Base-by-base conservation (phyloP, 2,797 vertebrate genomes). In the Erethizon dorsatum region DNA sequence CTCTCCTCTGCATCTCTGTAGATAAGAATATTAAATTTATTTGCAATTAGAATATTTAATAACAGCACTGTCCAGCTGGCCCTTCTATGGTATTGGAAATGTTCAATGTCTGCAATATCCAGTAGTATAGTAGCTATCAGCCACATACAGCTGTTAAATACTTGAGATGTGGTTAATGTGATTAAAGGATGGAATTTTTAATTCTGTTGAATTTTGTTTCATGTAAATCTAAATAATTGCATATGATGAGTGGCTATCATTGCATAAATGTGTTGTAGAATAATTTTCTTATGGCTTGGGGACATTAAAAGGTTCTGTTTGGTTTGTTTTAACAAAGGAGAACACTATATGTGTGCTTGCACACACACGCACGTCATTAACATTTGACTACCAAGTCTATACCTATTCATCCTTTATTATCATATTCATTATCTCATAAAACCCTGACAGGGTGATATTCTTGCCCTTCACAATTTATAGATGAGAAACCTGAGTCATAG, bases 171-270 rank as follows among this genome's bases (percentile, higher is more conserved):
- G 78, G n/a, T 82, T 82, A 59, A 83, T 61, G 9, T 73, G 47
- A 93, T 0, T 84, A 37, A 91, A 47, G 9, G 83, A 77, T 8
- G 89, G 12, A 88, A 65, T 26, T 89, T 94, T 96, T 87, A 52
- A 88, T 96, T 92, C 47, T 37, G 31, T 88, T 95, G 82, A 59
- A 86, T 96, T 96, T 86, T 57, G 82, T 83, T 88, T 95, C 47
- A 50, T 77, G 5, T 94, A 69, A 91, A 84, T 90, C 45, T 90
- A 94, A 88, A n/a, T 88, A 89, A 24, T 45, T n/a, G 20, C 41
- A 56, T 52, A 24, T 94, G 13, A n/a, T 41, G 78, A 61, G 73
- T 73, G 37, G 59, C 56, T 84, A 82, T 4, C 17, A 52, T 80
- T 87, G 2, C 84, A 33, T 80, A 87, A 96, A 67, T 65, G 8